Conservation (phyloP, 1,140 invertebrate species). For the Apocrypta bakeri region DNA sequence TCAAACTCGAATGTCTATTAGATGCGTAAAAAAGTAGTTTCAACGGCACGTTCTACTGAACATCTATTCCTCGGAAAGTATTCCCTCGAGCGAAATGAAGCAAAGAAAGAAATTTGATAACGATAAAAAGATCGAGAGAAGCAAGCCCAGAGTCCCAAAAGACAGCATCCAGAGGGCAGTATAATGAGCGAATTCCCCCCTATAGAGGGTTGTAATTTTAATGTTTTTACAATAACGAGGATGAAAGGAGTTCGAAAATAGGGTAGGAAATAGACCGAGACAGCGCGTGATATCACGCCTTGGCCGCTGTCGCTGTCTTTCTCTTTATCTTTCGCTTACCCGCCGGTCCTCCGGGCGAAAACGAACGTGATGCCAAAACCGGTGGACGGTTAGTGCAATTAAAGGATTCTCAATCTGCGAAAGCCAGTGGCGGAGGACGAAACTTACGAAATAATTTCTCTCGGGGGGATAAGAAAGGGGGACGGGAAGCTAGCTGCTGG, state of each 20-base stretch:
- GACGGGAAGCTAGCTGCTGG: too few species aligned
- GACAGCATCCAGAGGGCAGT: background rate
- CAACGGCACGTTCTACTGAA: background rate
- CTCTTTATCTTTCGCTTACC: background rate
- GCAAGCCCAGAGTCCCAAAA: background rate
- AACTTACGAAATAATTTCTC: constrained; percentile 62
- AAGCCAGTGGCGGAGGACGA: background rate
- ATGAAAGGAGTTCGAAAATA: constrained; percentile 11
- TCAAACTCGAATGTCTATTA: background rate
- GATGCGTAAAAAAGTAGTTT: background rate
- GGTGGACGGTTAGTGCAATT: constrained; percentile 32
- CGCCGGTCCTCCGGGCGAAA: background rate
- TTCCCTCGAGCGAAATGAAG: background rate
- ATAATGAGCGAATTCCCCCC: background rate
- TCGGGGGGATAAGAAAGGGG: background rate
- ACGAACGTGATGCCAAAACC: constrained; percentile 24
- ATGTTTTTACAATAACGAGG: constrained; percentile 43
- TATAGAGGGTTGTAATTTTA: constrained; percentile 32
- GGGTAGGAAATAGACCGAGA: background rate
- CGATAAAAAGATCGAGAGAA: background rate
- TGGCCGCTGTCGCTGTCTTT: background rate
- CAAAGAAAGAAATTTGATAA: constrained; percentile 15
- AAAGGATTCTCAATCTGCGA: constrained; percentile 43
- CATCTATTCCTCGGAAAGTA: background rate
- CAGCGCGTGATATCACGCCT: constrained; percentile 1